A percentile compares a stretch with the other conserved stretches of the same genome.
Conservation (phyloP, 1,140 invertebrate genomes). For the Palaemon carinicauda region DNA sequence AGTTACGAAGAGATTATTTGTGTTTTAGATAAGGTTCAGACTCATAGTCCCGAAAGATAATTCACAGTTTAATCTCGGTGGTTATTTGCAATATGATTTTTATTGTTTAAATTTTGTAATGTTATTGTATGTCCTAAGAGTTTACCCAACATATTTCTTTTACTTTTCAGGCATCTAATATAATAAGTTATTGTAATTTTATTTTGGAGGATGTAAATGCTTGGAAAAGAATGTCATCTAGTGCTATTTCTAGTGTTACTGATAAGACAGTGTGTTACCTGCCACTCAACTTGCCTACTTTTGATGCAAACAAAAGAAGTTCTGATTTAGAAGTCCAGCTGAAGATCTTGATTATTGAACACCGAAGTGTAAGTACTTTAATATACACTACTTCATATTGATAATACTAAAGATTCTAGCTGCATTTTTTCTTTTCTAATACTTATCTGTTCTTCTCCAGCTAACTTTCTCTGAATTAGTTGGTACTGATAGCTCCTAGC, state of each 20-base stretch:
- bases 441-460: too few species aligned
- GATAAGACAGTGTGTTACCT: neutral
- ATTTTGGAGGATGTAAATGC: neutral
- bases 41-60: too few species aligned
- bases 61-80: too few species aligned
- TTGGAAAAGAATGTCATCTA: conserved; percentile 22
- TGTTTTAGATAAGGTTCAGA: too few species aligned
- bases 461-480: too few species aligned
- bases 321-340: neutral
- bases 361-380: conserved; percentile 18
- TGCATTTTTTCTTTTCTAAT: too few species aligned
- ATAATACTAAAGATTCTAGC: too few species aligned
- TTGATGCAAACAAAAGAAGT: conserved; percentile 9
- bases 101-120: neutral
- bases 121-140: neutral
- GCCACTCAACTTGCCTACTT: neutral
- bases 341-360: conserved; percentile 1
- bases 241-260: conserved; percentile 26
- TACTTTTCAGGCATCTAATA: conserved; percentile 15
- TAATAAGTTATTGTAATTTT: conserved; percentile 31
- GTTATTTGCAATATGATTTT: too few species aligned
- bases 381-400: too few species aligned
- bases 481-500: too few species aligned
- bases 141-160: neutral
- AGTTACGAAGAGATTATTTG: too few species aligned